Base-by-base conservation (phyloP, 2,113 vertebrate genomes). In the Lichenostomus cassidix region DNA sequence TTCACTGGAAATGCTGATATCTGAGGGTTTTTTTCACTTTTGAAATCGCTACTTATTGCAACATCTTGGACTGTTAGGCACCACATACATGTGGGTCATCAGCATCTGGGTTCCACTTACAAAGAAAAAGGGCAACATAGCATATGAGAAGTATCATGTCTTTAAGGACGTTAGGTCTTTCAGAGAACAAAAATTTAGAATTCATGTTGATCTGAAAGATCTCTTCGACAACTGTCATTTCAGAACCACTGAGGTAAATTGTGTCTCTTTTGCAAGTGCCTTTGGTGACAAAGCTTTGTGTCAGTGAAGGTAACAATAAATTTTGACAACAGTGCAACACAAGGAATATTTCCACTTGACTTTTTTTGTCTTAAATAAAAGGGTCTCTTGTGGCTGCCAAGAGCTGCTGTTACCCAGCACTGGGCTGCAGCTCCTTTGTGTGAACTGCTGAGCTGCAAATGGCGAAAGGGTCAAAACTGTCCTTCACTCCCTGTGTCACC, bases 371-470 rank as follows among this genome's bases (percentile, higher is more conserved):
- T 62, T 49, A 53, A 76, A 49, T 83, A 12, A n/a, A 46, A 83
- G 67, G 9, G 5, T 69, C 28, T 80, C 0, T 50, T 64, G 55
- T 5, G 5, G 19, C 71, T 78, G 35, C 24, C 15, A 35, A 50
- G 59, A 52, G 3, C 6, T 33, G 44, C 62, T 80, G 44, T 39
- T 44, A 7, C 67, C n/a, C 17, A 28, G 50, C 13, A 14, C 12
- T n/a, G 0, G 3, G 3, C 19, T 67, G 74, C 44, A 35, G 28
- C 67, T 83, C 49, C 71, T 53, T 29, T 77, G 31, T 42, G 3
- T 2, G 7, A 24, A 5, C 39, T 35, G 2, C 60, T 0, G 0
- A 78, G 15, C 59, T 42, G 31, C 31, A 41, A 17, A 11, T 15
- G 53, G 25, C 1, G 53, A 10, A 41, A 58, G 69, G 59, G 52